Evolutionary conservation across 2,888 invertebrate species (phyloP), one percentile per base, ranked within the genome.

Genomic region (Fragum fragum): DNA sequence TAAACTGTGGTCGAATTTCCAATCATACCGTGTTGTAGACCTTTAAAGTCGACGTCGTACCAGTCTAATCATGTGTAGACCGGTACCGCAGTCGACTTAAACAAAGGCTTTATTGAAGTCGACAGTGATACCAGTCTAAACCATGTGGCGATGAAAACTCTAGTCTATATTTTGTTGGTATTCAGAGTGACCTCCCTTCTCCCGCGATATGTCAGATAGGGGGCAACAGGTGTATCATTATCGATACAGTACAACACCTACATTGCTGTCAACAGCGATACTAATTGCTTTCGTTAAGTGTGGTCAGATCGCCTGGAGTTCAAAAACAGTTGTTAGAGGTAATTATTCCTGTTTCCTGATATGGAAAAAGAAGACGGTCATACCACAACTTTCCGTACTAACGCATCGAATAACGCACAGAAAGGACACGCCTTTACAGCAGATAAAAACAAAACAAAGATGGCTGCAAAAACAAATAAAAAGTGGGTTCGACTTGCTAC

Each of bases 401-500:
- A 90, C 85, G 88, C 85, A 53, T 87, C 85, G 21, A 76, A 80
- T 76, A 70, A 85, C 14, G 83, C 82, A 9, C 81, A 85, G 11
- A 90, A 89, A 80, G 89, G 89, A 36, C 88, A 91, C 18, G 88
- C 87, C 21, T 91, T 92, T 70, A 87, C 91, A 29, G 83, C 89
- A 23, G 91, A 92, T 68, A 92, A 91, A 86, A 91, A 86, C 73
- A 92, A 92, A 81, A 88, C 87, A 76, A 93, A 93, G 83, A 93
- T 93, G 92, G 91, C 94, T 59, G 89, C 93, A 18, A 94, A 94
- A 86, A 92, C 93, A 32, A 95, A 95, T 90, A 97, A 97, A 95
- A 98, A 98, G 95, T 96, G 97, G 95, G 97, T 98, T 87, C 96
- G 98, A 87, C 97, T 98, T 90, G 96, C 98, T 92, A 98, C 98